phyloP scores from a whole-genome alignment of 2,888 invertebrate genomes.

The Meghimatium bilineatum region DNA sequence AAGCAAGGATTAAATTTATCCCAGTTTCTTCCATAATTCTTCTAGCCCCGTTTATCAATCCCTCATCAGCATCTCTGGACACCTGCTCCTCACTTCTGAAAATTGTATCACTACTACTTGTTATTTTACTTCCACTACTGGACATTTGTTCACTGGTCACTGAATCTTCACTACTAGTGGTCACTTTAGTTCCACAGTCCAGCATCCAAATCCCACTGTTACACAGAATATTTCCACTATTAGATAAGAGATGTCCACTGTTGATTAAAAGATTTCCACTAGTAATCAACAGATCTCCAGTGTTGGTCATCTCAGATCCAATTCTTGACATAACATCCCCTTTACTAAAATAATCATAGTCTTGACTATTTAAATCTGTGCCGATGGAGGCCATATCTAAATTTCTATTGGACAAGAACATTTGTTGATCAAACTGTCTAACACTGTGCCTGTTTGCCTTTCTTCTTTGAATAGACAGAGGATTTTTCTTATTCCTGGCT shows the following conservation, averaged over 20 bases:
- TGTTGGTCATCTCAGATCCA: neutral
- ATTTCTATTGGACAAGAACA: neutral
- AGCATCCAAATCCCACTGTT: neutral
- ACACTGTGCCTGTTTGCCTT: neutral
- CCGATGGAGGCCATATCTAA: neutral
- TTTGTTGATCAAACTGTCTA: neutral
- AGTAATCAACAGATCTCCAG: neutral
- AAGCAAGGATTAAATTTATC: neutral
- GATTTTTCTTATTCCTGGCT: neutral
- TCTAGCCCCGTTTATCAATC: neutral
- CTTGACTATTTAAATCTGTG: neutral
- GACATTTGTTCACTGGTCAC: neutral
- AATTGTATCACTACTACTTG: neutral
- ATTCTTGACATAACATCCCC: neutral
- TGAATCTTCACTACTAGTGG: neutral
- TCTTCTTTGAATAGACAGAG: neutral
- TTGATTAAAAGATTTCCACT: neutral
- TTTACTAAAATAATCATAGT: neutral
- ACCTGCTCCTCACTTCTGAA: neutral
- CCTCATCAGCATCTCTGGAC: neutral
- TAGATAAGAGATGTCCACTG: neutral
- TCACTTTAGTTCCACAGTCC: too few species aligned
- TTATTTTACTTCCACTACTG: neutral
- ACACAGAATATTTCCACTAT: neutral
- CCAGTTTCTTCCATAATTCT: neutral